Base-by-base conservation (phyloP, 1,140 invertebrate genomes). In the Bilobella aurantiaca region DNA sequence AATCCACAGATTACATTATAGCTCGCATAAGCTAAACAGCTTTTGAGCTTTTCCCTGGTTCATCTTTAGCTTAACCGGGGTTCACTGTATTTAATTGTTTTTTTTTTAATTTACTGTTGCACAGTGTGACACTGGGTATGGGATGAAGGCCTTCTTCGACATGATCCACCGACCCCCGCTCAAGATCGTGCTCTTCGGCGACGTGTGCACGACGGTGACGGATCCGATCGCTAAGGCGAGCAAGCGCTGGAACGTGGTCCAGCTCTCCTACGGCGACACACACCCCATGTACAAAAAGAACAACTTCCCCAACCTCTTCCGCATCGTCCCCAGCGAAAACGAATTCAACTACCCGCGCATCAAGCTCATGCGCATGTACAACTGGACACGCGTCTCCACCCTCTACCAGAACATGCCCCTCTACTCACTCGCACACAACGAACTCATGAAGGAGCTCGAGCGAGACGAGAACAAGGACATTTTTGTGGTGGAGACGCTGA, bases 61-160 rank as follows among this genome's bases (percentile, higher is more conserved):
- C n/a, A n/a, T n/a, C n/a, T n/a, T 27, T 57, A 21, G 5, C 53
- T 12, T 12, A 21, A 12, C 53, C 21, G 27, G 27, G n/a, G 27
- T 12, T 57, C 5, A 21, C 23, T 12, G n/a, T n/a, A n/a, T 8
- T 32, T 8, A 59, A 59, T 3, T 59, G 30, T 59, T 27, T 28
- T 61, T 37, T 2, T 21, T 61, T 37, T 37, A n/a, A 34, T 68
- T 70, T 75, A 65, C 75, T 65, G 82, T 12, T n/a, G n/a, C n/a
- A n/a, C 81, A 98, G 95, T 98, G 96, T 78, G 95, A 96, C 78
- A 91, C 96, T 27, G 93, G 94, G 0, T 90, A 96, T n/a, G 95
- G 94, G 1, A 93, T 98, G 67, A 96, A 96, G 77, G 89, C 92
- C 0, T 96, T 98, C 77, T 98, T 98, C 79, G 95, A 98, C 78